Evolutionary conservation across 2,797 vertebrate genomes (phyloP), one percentile per base, ranked within the genome.

Genomic region (Rallus crepitans): DNA sequence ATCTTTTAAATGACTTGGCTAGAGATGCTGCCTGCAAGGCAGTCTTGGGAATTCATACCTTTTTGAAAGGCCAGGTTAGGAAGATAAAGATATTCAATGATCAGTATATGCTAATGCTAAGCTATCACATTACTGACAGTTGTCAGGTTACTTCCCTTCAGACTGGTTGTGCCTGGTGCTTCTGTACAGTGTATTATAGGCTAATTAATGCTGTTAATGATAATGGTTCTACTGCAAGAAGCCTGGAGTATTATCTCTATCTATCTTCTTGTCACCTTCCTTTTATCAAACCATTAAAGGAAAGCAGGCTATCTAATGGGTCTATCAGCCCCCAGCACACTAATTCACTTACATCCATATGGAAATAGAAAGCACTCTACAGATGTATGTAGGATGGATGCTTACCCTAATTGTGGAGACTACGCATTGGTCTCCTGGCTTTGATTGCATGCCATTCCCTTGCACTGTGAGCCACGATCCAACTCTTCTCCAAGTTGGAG

Each of bases 201-300:
- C 97, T 98, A 98, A 98, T 98, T 98, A 98, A 98, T 82, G 93
- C 96, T 92, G 94, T 93, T 98, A 97, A 98, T 97, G 97, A 96
- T 98, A 94, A 97, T 96, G 96, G 96, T 69, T 79, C 92, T 97
- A 83, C 84, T 81, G 94, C 93, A 96, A 98, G 97, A 96, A 95
- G 96, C 96, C 97, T 76, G 52, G 48, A 45, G 69, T 90, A 96
- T 97, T 97, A 97, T 97, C 94, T 95, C 96, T 93, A 97, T 98
- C 96, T 87, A 71, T 98, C 97, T 97, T 95, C 96, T 95, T 97
- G 97, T 97, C 97, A 97, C 96, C 94, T 81, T 93, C 89, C 96
- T 97, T 97, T 97, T 96, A 97, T 96, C 94, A 95, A 95, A 66
- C 95, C 97, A 97, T 98, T 98, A 98, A 82, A 97, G 96, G 95